Evolutionary conservation across 92 coral and sea anemone genomes (phyloP), one percentile per base, ranked within the genome.

Genomic region (Chrysogorgia sp.): DNA sequence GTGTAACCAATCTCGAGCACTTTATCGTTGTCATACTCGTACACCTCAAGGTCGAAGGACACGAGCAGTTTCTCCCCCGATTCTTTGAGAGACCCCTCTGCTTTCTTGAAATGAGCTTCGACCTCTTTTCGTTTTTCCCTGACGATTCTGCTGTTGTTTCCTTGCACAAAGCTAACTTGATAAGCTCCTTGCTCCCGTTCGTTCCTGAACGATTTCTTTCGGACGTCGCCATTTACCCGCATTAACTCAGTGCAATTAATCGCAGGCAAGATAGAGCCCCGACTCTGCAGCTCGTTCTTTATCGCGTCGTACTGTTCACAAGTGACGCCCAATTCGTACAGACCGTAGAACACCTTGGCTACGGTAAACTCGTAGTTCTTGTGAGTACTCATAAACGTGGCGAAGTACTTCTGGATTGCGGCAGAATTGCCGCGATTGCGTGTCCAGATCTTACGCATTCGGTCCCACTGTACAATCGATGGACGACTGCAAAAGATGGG

Each of bases 1-100:
- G 53, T 84, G 26, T 34, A 91, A 41, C 96, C 90, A 34, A 91
- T 82, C 74, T 91, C 90, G 4, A 91, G 83, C 49, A 91, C 34
- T 48, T 72, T 68, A 25, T 68, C 52, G 83, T 67, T 76, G 37
- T 91, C 87, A 29, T 83, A 78, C 58, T 91, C 90, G 43, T 88
- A 83, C 7, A 82, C 84, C 64, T 88, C 90, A 1, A 84, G 48
- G 62, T 91, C 90, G 69, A 82, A 88, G 2, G 90, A 84, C 77
- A 91, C 23, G 74, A 88, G 33, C 1, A 28, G 53, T 20, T 22
- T 70, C 21, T 62, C 84, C 1, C 34, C 34, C 21, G 67, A 66
- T 12, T 48, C 13, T 43, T 23, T 34, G 28, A 88, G 25, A 2
- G 61, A 50, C 26, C 24, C 41, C 8, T 52, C 66, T 22, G 85